phyloP scores from a whole-genome alignment of 92 coral and sea anemone genomes.

The Blastomussa wellsi region DNA sequence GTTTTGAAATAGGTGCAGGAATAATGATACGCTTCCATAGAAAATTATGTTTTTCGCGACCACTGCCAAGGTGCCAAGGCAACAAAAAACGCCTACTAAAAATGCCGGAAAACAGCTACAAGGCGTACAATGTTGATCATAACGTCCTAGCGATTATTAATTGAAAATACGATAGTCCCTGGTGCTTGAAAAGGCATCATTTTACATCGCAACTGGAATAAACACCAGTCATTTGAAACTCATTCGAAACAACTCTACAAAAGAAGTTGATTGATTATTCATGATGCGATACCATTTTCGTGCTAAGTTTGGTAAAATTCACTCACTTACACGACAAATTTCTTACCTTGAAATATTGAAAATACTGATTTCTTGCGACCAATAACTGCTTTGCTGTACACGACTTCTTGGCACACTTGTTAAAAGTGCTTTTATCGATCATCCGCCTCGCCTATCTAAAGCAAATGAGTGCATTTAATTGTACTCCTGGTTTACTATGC shows the following conservation, averaged over 20 bases:
- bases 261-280: neutral
- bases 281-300: neutral
- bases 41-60: neutral
- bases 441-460: constrained; percentile 19
- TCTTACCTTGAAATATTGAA: neutral
- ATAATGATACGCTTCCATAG: neutral
- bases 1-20: neutral
- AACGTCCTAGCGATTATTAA: neutral
- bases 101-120: neutral
- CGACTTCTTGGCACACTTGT: neutral
- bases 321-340: neutral
- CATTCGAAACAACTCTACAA: neutral
- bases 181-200: neutral
- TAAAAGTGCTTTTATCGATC: constrained; percentile 4
- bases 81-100: neutral
- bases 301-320: neutral
- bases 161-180: neutral
- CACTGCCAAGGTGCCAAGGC: neutral
- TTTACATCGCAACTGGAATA: neutral
- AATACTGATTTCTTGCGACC: neutral
- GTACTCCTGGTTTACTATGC: constrained; percentile 17
- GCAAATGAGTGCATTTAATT: constrained; percentile 28
- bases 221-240: neutral
- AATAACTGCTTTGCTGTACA: neutral
- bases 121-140: neutral